Percentiles rank a stretch among this genome's conserved stretches.
Conservation (phyloP, 2,797 vertebrate species). For the Chaunax sp. region DNA sequence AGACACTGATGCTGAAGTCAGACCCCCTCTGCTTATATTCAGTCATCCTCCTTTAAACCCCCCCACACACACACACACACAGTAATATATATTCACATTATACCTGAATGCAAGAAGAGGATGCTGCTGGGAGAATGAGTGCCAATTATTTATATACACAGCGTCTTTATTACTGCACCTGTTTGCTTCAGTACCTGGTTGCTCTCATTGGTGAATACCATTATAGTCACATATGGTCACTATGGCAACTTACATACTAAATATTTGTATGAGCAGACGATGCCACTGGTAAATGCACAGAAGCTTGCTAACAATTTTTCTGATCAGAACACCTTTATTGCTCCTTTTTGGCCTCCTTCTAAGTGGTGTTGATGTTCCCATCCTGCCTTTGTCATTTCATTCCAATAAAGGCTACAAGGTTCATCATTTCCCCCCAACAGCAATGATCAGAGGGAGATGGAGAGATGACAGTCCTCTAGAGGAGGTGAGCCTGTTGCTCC, state of each 20-base stretch:
- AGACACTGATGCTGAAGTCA: slow-evolving; percentile 49
- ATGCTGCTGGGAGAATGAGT: slow-evolving; percentile 29
- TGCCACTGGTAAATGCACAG: neutral
- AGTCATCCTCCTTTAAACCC: slow-evolving; percentile 32
- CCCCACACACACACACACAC: slow-evolving; percentile 25
- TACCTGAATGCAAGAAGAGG: slow-evolving; percentile 15
- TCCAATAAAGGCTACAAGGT: slow-evolving; percentile 22
- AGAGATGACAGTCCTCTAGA: slow-evolving; percentile 3
- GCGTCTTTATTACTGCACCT: slow-evolving; percentile 24
- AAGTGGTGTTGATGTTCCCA: neutral
- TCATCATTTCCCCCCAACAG: slow-evolving; percentile 10
- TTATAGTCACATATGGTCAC: slow-evolving; percentile 56
- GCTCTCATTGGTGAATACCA: slow-evolving; percentile 36
- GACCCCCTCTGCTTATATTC: slow-evolving; percentile 32
- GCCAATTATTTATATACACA: slow-evolving; percentile 46
- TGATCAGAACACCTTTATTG: neutral
- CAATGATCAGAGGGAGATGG: slow-evolving; percentile 37
- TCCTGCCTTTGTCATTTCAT: slow-evolving; percentile 8
- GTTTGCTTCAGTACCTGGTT: slow-evolving; percentile 42
- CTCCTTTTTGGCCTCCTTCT: neutral
- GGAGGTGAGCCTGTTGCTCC: slow-evolving; percentile 13
- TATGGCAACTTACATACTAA: slow-evolving; percentile 68
- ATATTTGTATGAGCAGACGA: slow-evolving; percentile 33
- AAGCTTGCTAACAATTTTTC: neutral
- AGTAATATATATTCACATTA: slow-evolving; percentile 17